Evolutionary conservation across 2,113 vertebrate species (phyloP), one percentile per base, ranked within the genome.

Genomic region (Euleptes europaea): DNA sequence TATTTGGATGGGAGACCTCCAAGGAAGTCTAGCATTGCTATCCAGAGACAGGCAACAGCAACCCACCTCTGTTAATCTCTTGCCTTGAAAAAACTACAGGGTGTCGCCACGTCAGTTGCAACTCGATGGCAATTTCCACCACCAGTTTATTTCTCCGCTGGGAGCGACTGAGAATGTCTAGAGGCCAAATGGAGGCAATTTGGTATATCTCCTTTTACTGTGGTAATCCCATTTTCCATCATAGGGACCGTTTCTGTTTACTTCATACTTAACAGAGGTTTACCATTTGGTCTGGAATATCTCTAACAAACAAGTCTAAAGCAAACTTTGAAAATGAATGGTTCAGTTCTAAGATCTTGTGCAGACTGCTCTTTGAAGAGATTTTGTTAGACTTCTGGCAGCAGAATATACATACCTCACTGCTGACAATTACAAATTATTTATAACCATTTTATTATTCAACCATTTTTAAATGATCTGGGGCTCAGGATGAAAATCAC

Each of bases 241-340:
- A 40, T 26, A 31, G 15, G 7, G 6, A 71, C 67, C 26, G 15
- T 57, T 71, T 57, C 21, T 23, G 31, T 21, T 70, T 54, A 23
- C 49, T 28, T 69, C 42, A 33, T 74, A 65, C 40, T 65, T 83
- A 17, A 70, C 21, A 83, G 38, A 77, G 26, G 2, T n/a, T 70
- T 31, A n/a, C 33, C 47, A 33, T 78, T 84, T 84, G 65, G 35
- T 84, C 47, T 42, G 74, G 47, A 67, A 84, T 67, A 69, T 63
- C 35, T 57, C 35, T 42, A 57, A 65, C 69, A 78, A 78, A 78
- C 35, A 54, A 76, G 44, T 35, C 35, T 33, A 76, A 28, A 51
- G n/a, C 66, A 38, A 1, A 2, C 28, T 75, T 38, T 75, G 38
- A 60, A 74, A 65, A 74, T 63, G 23, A 83, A 11, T 69, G 42